Evolutionary conservation across 2,113 vertebrate species (phyloP).

Genomic region (Apodemus sylvaticus): DNA sequence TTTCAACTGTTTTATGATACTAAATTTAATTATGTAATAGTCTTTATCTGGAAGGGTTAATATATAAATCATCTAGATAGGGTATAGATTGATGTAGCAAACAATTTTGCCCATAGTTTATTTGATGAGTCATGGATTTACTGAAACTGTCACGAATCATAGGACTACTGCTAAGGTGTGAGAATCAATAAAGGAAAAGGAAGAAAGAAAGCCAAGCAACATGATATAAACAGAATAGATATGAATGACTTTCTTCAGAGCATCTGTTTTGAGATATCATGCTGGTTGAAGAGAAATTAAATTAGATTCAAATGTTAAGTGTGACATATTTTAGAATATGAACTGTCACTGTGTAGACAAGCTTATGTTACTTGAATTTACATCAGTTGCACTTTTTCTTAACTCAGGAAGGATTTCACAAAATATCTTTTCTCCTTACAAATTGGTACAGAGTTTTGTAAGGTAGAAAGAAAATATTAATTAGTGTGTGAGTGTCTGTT

Average conservation of each 20-base stretch:
- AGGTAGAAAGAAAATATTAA: neutral
- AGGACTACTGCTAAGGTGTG: neutral
- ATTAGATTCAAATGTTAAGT: slow-evolving; percentile 62
- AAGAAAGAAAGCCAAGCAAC: neutral
- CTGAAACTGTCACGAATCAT: slow-evolving; percentile 46
- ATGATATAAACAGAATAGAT: slow-evolving; percentile 36
- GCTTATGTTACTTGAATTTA: slow-evolving; percentile 38
- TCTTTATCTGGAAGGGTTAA: neutral
- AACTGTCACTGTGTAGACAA: slow-evolving; percentile 40
- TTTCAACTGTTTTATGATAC: neutral
- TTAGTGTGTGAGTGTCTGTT: neutral
- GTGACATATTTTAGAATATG: slow-evolving; percentile 60
- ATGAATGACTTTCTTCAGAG: slow-evolving; percentile 49
- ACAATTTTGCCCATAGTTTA: slow-evolving; percentile 30
- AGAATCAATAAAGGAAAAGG: slow-evolving; percentile 47
- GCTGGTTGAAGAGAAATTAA: slow-evolving; percentile 58
- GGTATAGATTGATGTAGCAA: neutral
- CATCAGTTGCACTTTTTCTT: neutral
- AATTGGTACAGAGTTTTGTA: neutral
- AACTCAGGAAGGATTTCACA: neutral
- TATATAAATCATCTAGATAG: neutral
- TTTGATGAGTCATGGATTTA: slow-evolving; percentile 61
- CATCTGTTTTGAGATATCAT: slow-evolving; percentile 59
- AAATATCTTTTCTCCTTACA: neutral
- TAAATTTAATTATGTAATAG: neutral